Evolutionary conservation across 2,113 vertebrate genomes (phyloP).

Genomic region (Nycticorax nycticorax): DNA sequence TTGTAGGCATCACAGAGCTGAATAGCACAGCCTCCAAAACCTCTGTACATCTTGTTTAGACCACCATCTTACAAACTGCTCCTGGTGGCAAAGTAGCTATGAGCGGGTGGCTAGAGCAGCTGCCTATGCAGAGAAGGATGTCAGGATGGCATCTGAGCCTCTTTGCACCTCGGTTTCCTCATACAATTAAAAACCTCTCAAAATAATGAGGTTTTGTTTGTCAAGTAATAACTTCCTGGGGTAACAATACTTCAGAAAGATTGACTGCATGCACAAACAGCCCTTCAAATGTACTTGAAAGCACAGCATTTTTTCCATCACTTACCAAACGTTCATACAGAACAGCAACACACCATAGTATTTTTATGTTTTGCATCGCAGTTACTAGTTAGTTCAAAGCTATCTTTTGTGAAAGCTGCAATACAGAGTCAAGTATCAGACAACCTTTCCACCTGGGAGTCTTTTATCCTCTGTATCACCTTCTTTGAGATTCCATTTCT

Average conservation of each 20-base stretch:
- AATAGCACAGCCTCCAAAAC: neutral
- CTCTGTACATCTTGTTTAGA: neutral
- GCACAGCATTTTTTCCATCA: neutral
- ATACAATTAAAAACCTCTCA: neutral
- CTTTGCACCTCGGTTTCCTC: neutral
- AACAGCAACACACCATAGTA: neutral
- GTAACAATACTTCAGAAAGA: neutral
- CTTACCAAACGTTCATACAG: neutral
- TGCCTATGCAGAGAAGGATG: neutral
- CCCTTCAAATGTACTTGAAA: neutral
- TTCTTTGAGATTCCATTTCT: neutral
- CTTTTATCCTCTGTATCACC: neutral
- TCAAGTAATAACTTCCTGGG: neutral
- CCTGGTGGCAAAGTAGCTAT: neutral
- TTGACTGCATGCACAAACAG: neutral
- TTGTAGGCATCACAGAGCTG: neutral
- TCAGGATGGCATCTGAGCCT: neutral
- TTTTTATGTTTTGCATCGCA: neutral
- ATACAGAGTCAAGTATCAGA: neutral
- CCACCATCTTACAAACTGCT: neutral
- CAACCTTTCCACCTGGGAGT: neutral
- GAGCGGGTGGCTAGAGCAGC: neutral
- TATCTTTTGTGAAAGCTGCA: neutral
- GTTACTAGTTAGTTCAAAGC: neutral
- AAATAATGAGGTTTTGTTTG: neutral